Conservation (phyloP, 37 sponge, comb jelly and placozoan genomes). For the Sycon ciliatum region DNA sequence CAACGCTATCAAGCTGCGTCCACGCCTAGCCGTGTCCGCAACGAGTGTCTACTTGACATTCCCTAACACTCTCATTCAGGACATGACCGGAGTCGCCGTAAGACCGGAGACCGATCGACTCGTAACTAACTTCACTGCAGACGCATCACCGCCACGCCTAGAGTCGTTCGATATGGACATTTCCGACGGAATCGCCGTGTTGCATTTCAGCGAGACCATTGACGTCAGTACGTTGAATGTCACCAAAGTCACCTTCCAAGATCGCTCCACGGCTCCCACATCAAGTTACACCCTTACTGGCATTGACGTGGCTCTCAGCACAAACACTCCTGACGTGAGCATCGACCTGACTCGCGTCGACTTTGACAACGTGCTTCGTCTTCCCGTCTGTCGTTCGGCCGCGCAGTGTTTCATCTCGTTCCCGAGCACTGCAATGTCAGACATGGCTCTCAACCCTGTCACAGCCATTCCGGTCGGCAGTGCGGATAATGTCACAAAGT, state of each 20-base stretch:
- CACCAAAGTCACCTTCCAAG: conserved; percentile 63
- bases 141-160: too few species aligned
- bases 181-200: not conserved
- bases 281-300: conserved; percentile 47
- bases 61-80: conserved; percentile 38
- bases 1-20: conserved; percentile 58
- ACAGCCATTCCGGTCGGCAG: too few species aligned
- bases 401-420: conserved; percentile 46
- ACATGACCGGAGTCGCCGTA: conserved; percentile 44
- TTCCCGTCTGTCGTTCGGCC: too few species aligned
- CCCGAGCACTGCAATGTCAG: conserved; percentile 5
- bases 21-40: conserved; percentile 42
- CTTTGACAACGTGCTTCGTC: too few species aligned
- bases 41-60: conserved; percentile 43
- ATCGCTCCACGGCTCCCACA: conserved; percentile 11
- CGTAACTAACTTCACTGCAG: too few species aligned
- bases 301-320: conserved; percentile 51
- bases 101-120: too few species aligned
- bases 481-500: too few species aligned
- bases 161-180: too few species aligned
- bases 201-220: conserved; percentile 83
- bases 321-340: conserved; percentile 34
- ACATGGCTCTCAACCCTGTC: too few species aligned
- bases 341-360: conserved; percentile 49
- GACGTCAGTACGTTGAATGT: conserved; percentile 54